These are phyloP conservation scores for Magallana angulata DNA, from an alignment of 1,140 invertebrate genomes.

Conservation along the genomic window DNA sequence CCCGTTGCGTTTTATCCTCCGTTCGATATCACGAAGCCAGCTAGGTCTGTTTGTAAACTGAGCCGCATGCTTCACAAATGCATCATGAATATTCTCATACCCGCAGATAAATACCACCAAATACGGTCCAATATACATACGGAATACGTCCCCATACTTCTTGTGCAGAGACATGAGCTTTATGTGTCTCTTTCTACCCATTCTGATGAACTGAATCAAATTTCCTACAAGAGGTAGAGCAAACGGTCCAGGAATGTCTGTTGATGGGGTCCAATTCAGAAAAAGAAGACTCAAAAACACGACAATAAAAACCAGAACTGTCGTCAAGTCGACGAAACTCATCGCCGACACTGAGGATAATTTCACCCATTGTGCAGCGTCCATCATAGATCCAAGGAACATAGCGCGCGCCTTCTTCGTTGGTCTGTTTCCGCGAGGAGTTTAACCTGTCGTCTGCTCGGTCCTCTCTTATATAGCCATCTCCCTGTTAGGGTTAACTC, in stretches of 20 bases:
- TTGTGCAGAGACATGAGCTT: conserved; percentile 38
- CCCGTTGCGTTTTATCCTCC: not conserved
- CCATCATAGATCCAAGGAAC: not conserved
- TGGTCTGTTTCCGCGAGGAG: not conserved
- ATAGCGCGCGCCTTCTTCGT: not conserved
- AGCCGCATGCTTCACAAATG: conserved; percentile 58
- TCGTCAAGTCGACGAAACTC: conserved; percentile 11
- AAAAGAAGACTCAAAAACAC: conserved; percentile 86
- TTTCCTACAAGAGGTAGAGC: conserved; percentile 54
- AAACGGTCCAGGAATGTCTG: conserved; percentile 53
- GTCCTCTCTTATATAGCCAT: not conserved
- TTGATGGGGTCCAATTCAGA: conserved; percentile 80
- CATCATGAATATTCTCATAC: conserved; percentile 59
- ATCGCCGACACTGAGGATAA: not conserved
- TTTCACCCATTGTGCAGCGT: not conserved
- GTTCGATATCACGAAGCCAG: conserved; percentile 21
- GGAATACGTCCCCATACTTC: conserved; percentile 61
- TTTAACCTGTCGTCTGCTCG: not conserved
- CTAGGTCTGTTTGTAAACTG: conserved; percentile 56
- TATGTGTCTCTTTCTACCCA: conserved; percentile 38
- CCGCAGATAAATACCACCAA: conserved; percentile 60
- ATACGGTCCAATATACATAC: conserved; percentile 56
- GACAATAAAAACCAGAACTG: conserved; percentile 91
- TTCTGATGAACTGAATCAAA: conserved; percentile 42
- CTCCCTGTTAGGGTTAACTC: not conserved